Evolutionary conservation across 2,113 vertebrate genomes (phyloP).

Genomic region (Tyto alba): DNA sequence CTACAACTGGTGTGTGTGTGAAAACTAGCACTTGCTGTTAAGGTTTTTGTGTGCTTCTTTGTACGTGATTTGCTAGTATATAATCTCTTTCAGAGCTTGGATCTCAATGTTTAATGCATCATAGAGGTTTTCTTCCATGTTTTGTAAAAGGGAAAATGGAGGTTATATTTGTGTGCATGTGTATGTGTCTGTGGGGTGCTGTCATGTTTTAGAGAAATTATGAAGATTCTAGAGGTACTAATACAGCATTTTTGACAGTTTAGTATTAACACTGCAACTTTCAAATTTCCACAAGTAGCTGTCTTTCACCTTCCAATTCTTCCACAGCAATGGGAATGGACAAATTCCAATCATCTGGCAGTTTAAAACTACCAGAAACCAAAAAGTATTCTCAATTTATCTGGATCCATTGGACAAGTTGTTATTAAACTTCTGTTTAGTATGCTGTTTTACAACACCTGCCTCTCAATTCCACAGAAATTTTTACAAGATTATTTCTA

Average conservation of each 20-base stretch:
- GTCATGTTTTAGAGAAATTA: neutral
- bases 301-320: neutral
- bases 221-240: neutral
- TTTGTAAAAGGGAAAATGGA: neutral
- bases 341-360: neutral
- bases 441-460: neutral
- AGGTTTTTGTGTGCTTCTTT: neutral
- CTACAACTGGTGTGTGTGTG: neutral
- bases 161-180: neutral
- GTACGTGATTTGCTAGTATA: neutral
- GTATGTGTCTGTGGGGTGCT: rapidly evolving
- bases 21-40: neutral
- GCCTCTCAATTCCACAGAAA: neutral
- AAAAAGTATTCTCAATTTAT: neutral
- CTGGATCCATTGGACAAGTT: neutral
- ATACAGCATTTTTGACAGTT: neutral
- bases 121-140: neutral
- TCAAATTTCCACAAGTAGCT: neutral
- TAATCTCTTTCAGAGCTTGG: neutral
- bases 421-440: neutral
- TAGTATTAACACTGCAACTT: neutral
- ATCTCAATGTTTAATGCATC: neutral
- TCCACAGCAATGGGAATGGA: neutral
- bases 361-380: neutral
- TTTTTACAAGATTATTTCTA: neutral